phyloP scores from a whole-genome alignment of 2,113 vertebrate genomes.

The Nesoenas mayeri region DNA sequence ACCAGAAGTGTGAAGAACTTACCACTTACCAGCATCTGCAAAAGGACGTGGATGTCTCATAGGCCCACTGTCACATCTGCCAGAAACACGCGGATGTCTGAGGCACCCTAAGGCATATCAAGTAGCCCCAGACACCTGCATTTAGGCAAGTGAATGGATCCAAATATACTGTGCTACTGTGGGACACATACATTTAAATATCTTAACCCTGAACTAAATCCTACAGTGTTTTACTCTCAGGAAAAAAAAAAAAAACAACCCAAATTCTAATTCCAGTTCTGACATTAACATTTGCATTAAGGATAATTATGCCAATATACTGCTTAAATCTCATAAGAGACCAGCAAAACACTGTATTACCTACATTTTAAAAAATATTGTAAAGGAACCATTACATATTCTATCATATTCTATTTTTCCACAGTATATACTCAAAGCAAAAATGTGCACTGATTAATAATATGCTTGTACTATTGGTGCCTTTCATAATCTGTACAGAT shows the following conservation, averaged over 20 bases:
- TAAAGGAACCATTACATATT: neutral
- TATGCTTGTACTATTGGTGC: neutral
- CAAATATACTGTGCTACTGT: neutral
- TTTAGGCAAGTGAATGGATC: neutral
- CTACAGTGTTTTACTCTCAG: neutral
- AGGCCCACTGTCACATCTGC: neutral
- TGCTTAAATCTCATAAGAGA: neutral
- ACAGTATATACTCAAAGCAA: neutral
- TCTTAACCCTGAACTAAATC: neutral
- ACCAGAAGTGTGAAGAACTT: neutral
- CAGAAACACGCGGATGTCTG: neutral
- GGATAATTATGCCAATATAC: neutral
- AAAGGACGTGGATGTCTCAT: neutral
- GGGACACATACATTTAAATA: neutral
- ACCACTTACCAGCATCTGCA: neutral
- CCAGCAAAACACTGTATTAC: neutral
- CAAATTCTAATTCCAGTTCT: neutral
- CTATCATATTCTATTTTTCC: neutral
- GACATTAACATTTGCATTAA: neutral
- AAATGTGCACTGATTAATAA: neutral
- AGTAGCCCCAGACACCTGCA: neutral
- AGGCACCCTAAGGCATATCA: neutral
- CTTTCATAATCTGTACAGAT: neutral
- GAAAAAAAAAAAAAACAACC: neutral
- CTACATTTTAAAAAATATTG: neutral